phyloP scores from a whole-genome alignment of 2,888 invertebrate species.

The Himalopsyche anomala region DNA sequence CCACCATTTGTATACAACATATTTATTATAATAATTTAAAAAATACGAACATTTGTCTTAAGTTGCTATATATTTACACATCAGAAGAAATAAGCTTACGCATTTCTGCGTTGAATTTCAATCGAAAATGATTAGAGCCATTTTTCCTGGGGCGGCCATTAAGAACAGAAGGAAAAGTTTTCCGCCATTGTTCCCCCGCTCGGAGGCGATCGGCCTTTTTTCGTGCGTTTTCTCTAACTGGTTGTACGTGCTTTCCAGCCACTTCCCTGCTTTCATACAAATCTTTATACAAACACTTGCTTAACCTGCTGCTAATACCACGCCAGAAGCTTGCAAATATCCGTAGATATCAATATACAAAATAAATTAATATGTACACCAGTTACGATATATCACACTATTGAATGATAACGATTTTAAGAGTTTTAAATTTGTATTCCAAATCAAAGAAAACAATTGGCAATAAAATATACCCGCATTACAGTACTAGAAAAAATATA shows the following conservation, averaged over 20 bases:
- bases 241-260: conserved; percentile 62
- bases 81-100: not conserved
- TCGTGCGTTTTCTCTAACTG: conserved; percentile 62
- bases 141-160: conserved; percentile 62
- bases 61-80: conserved; percentile 54
- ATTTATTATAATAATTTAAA: not conserved
- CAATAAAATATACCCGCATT: no score
- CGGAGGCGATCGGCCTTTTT: conserved; percentile 59
- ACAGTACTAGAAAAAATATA: no score
- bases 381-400: no score
- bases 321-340: conserved; percentile 23
- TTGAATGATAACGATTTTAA: no score
- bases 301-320: conserved; percentile 31
- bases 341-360: no score
- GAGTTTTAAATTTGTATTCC: no score
- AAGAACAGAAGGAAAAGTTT: conserved; percentile 61
- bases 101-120: conserved; percentile 61
- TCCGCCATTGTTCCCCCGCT: conserved; percentile 61
- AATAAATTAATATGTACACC: no score
- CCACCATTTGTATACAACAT: no score
- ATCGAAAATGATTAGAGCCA: conserved; percentile 64
- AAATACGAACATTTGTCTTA: not conserved
- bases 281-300: conserved; percentile 54
- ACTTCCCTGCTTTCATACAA: conserved; percentile 51
- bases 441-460: no score